phyloP scores from a whole-genome alignment of 2,888 invertebrate genomes.

The Gonocerus acuteangulatus region DNA sequence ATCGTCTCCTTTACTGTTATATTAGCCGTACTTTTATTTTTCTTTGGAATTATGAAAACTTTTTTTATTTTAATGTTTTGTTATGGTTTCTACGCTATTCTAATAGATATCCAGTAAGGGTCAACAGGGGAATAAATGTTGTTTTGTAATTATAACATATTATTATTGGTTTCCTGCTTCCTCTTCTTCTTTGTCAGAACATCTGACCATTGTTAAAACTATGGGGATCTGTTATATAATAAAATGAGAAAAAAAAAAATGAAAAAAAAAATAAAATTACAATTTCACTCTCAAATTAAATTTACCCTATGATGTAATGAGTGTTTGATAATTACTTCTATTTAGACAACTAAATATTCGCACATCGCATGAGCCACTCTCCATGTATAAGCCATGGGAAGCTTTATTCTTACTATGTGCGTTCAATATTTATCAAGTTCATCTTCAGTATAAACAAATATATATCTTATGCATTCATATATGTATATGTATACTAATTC shows the following conservation, averaged over 20 bases:
- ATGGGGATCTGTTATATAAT: too few species aligned
- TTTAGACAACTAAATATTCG: neutral
- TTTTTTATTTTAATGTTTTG: constrained; percentile 18
- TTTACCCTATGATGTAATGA: neutral
- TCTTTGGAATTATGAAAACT: constrained; percentile 18
- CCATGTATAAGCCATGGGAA: too few species aligned
- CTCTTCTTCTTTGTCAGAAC: constrained; percentile 1
- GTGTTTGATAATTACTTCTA: neutral
- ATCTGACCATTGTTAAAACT: neutral
- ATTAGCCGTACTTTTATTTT: constrained; percentile 19
- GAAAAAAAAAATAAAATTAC: neutral
- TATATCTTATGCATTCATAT: neutral
- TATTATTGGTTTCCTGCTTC: constrained; percentile 22
- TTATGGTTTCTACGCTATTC: constrained; percentile 17
- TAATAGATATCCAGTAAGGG: constrained; percentile 8
- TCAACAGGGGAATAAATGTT: constrained; percentile 24
- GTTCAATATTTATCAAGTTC: neutral
- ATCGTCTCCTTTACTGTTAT: constrained; percentile 9
- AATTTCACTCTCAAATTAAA: neutral
- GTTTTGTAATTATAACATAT: neutral
- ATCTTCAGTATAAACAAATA: neutral
- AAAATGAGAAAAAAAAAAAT: neutral
- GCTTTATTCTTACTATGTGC: neutral
- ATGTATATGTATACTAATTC: neutral
- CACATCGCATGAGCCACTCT: neutral